These are phyloP conservation scores for Dynastes hyllus DNA, from an alignment of 2,888 invertebrate genomes.

Conservation along the genomic window DNA sequence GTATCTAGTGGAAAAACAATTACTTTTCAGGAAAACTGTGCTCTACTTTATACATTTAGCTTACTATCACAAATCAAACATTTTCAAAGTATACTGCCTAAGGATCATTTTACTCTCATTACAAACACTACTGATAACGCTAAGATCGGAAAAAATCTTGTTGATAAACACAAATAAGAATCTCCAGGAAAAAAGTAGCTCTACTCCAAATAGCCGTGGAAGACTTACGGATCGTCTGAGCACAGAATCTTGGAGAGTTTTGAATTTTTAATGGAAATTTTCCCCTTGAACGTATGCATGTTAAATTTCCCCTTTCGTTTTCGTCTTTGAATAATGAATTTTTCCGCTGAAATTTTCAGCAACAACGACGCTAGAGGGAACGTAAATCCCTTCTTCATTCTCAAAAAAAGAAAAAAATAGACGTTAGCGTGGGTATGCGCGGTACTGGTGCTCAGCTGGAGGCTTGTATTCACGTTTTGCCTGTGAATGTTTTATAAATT, in stretches of 20 bases:
- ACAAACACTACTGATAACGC: too few relatives aligned
- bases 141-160: too few relatives aligned
- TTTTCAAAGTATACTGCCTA: too few relatives aligned
- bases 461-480: neutral
- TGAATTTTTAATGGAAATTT: constrained; percentile 19
- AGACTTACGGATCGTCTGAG: neutral
- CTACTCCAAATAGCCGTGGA: too few relatives aligned
- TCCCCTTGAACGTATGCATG: neutral
- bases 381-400: neutral
- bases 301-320: neutral
- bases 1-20: too few relatives aligned
- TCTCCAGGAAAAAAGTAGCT: too few relatives aligned
- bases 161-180: too few relatives aligned
- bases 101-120: too few relatives aligned
- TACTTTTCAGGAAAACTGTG: too few relatives aligned
- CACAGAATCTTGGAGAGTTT: neutral
- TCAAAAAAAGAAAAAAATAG: too few relatives aligned
- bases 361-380: neutral
- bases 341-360: constrained; percentile 6
- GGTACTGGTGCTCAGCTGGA: neutral
- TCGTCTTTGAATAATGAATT: constrained; percentile 8
- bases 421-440: neutral
- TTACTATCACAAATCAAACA: too few relatives aligned
- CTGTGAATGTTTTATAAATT: constrained; percentile 18
- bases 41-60: too few relatives aligned